phyloP scores from a whole-genome alignment of 1,140 invertebrate species.

The Rhyacophila brunnea region DNA sequence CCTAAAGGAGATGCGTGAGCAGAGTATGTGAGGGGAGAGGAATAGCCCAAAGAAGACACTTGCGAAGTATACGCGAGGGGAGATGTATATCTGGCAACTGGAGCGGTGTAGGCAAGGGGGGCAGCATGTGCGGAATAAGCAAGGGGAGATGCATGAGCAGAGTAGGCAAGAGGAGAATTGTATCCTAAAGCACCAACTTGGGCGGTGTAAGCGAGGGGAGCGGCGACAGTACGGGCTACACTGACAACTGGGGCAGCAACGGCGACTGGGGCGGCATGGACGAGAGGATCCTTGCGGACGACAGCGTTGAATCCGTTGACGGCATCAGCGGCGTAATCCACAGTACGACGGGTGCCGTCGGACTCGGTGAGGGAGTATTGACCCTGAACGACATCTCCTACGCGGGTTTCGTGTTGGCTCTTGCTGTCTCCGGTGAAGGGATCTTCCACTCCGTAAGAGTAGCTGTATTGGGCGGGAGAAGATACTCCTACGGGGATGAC shows the following conservation, averaged over 20 bases:
- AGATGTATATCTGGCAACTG: conserved; percentile 29
- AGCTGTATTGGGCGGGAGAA: conserved; percentile 57
- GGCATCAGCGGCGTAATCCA: conserved; percentile 60
- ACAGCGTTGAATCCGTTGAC: conserved; percentile 53
- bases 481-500: conserved; percentile 35
- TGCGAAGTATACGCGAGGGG: conserved; percentile 34
- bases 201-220: conserved; percentile 50
- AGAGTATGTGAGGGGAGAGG: conserved; percentile 32
- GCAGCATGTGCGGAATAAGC: conserved; percentile 35
- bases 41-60: too few species aligned
- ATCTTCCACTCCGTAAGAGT: conserved; percentile 61
- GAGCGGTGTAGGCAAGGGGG: conserved; percentile 25
- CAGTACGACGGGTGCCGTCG: conserved; percentile 58
- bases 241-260: conserved; percentile 41
- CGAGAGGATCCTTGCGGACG: conserved; percentile 31
- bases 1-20: neutral
- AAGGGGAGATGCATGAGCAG: conserved; percentile 40
- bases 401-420: conserved; percentile 59
- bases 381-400: conserved; percentile 62
- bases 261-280: conserved; percentile 18
- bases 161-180: conserved; percentile 28
- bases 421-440: conserved; percentile 62
- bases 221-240: conserved; percentile 45
- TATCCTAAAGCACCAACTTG: conserved; percentile 10
- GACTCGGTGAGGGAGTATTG: conserved; percentile 59